Evolutionary conservation across 1,140 invertebrate genomes (phyloP), one percentile per base, ranked within the genome.

Genomic region (Drosophila bipectinata): DNA sequence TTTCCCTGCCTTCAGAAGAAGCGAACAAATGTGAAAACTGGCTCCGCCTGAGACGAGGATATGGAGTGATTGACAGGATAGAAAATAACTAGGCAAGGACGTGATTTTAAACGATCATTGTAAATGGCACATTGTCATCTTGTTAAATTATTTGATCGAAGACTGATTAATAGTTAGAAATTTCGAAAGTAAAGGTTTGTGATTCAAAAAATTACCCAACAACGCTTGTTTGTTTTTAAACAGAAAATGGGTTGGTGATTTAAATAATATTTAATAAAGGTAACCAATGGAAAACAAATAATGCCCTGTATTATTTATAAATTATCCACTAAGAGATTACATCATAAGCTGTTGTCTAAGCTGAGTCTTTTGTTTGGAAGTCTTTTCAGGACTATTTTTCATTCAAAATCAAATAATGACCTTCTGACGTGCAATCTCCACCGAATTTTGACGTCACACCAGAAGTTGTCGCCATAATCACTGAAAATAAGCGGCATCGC

Each of bases 1-100:
- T 87, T 90, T 72, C 45, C 78, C 4, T 87, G 79, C n/a, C 62
- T 67, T 24, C 18, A 30, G 6, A 55, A 58, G 28, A 47, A 47
- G 9, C 5, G 6, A 12, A 39, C 34, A 14, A 44, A 44, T 44
- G 5, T 0, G 5, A 14, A 44, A 44, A 44, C 0, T 10, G 9
- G 41, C 7, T 44, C 14, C 6, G 14, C n/a, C 41, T 18, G 14
- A 18, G 7, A 44, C 18, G 24, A 24, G 44, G 3, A 10, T 18
- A 10, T 47, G 6, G 14, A 15, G 24, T 47, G 6, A 21, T 21
- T 24, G 0, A 21, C 18, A 47, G 15, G 15, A 18, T 1, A 18
- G 39, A 6, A 14, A 7, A 14, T 1, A 6, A 41, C 39, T 12
- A 41, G 14, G 12, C 39, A 41, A 6, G 12, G 39, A 18, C 15